A percentile compares a stretch with the other conserved stretches of the same genome.
These are phyloP conservation scores for Gerris lacustris DNA, from an alignment of 2,888 invertebrate genomes.

Conservation along the genomic window DNA sequence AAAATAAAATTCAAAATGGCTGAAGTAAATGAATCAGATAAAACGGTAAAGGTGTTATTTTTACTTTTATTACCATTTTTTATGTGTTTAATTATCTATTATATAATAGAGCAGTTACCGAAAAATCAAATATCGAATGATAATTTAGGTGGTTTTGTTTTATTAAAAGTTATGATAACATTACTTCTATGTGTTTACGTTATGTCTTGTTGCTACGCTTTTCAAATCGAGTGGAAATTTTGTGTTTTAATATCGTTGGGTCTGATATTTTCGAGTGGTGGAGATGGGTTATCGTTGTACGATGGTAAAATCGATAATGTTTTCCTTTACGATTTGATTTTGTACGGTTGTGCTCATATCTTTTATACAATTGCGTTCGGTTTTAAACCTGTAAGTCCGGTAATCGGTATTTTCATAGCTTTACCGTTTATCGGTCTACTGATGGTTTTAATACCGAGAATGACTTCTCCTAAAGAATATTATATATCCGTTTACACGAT, in stretches of 20 bases:
- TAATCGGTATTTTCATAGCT: neutral
- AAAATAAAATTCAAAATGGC: neutral
- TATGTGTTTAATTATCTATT: neutral
- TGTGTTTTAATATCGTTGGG: neutral
- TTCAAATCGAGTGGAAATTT: conserved; percentile 1
- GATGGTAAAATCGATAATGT: neutral
- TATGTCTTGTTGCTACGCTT: neutral
- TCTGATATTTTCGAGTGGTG: neutral
- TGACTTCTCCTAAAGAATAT: neutral
- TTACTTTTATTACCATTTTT: neutral
- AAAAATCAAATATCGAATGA: neutral
- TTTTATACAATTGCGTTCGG: neutral
- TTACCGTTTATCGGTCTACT: neutral
- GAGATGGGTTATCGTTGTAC: neutral
- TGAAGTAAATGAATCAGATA: neutral
- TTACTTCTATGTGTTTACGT: neutral
- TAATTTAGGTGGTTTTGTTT: neutral
- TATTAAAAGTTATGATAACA: neutral
- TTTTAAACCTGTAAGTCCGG: neutral
- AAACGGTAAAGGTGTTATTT: neutral
- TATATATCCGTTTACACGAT: neutral
- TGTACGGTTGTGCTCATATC: neutral
- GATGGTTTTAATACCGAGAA: neutral
- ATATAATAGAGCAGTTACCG: neutral
- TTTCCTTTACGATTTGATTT: neutral